Evolutionary conservation across 1,140 invertebrate genomes (phyloP).

Genomic region (Reticulitermes speratus): DNA sequence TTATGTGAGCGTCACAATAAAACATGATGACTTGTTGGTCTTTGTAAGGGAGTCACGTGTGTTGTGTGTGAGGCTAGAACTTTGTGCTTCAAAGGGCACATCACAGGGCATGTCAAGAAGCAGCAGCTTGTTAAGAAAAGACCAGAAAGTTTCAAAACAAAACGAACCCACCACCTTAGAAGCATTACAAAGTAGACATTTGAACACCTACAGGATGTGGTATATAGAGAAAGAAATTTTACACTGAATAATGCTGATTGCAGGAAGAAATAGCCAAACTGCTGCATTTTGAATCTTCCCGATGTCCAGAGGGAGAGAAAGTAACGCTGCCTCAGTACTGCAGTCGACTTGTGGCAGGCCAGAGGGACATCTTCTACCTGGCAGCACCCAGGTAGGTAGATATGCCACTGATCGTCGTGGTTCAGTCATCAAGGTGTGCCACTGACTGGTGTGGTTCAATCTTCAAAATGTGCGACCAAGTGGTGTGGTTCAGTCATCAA

Average conservation of each 20-base stretch:
- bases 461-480: neutral
- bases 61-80: no score
- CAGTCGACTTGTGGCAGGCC: conserved; percentile 65
- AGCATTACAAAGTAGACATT: no score
- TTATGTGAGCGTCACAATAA: no score
- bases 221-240: neutral
- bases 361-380: conserved; percentile 90
- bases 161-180: no score
- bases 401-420: neutral
- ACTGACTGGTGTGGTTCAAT: neutral
- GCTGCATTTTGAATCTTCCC: conserved; percentile 90
- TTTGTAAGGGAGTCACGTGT: no score
- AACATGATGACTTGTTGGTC: no score
- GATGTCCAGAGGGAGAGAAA: conserved; percentile 65
- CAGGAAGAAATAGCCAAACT: conserved; percentile 91
- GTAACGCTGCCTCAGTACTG: conserved; percentile 85
- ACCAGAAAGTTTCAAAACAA: no score
- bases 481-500: no score
- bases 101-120: no score
- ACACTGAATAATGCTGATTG: conserved; percentile 27
- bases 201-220: no score
- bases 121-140: no score
- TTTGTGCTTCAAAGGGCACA: no score
- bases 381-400: conserved; percentile 79
- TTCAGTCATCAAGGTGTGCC: neutral